A percentile compares a stretch with the other conserved stretches of the same genome.
Evolutionary conservation across 2,888 invertebrate genomes (phyloP).

Genomic region (Lochmaea capreae): DNA sequence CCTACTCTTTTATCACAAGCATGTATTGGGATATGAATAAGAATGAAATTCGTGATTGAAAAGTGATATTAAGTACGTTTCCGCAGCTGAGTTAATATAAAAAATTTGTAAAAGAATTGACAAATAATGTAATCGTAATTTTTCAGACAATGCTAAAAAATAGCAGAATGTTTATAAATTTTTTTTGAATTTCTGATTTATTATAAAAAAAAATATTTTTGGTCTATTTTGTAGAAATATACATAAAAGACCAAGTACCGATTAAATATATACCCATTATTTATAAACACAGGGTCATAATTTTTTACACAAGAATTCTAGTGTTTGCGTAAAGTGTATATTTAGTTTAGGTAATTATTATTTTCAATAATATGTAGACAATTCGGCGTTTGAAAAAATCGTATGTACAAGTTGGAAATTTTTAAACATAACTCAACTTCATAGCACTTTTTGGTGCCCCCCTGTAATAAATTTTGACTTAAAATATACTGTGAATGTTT

Average conservation of each 20-base stretch:
- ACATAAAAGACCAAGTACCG: neutral
- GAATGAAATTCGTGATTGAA: constrained; percentile 10
- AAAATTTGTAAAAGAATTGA: neutral
- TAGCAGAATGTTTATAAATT: neutral
- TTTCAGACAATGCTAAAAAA: neutral
- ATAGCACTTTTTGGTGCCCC: no score
- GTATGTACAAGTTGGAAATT: no score
- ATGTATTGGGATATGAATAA: constrained; percentile 86
- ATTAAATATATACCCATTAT: neutral
- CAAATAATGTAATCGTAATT: neutral
- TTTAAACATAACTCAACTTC: no score
- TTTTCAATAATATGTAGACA: no score
- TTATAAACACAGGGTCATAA: neutral
- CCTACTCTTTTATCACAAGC: constrained; percentile 96
- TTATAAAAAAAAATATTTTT: neutral
- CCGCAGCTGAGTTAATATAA: constrained; percentile 19
- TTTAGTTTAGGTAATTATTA: no score
- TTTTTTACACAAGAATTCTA: neutral
- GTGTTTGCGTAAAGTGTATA: neutral
- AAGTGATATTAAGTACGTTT: constrained; percentile 23
- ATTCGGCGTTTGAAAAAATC: no score
- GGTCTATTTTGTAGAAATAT: neutral
- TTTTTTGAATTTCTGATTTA: neutral
- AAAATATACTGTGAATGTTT: neutral
- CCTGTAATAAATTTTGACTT: neutral